Conservation (phyloP, 2,797 vertebrate genomes). For the Lindbergichthys nudifrons region DNA sequence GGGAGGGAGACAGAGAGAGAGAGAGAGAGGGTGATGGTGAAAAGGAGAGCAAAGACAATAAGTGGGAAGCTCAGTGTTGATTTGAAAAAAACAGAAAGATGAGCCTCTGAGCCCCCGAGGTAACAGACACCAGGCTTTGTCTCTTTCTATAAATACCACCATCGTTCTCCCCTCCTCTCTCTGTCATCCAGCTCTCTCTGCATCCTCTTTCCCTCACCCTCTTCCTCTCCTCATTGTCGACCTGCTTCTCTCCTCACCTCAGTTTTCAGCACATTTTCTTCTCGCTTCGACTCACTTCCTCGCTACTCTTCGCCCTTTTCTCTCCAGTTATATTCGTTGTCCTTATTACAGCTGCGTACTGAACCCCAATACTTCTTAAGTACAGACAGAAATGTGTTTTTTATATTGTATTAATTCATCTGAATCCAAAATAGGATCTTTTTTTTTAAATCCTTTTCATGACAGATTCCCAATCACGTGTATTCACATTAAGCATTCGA, state of each 20-base stretch:
- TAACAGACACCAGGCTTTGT: conserved; percentile 82
- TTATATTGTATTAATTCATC: too few relatives aligned
- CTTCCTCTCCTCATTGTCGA: conserved; percentile 12
- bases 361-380: background rate
- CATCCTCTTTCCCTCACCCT: conserved; percentile 14
- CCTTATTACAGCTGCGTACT: background rate
- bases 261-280: background rate
- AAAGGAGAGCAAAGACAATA: conserved; percentile 62
- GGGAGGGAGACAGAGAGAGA: conserved; percentile 39
- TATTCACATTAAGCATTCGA: background rate
- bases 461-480: background rate
- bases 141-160: conserved; percentile 82
- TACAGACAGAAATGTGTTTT: background rate
- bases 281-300: background rate
- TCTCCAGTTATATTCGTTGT: background rate
- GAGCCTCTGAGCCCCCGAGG: conserved; percentile 65
- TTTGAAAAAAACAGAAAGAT: conserved; percentile 72
- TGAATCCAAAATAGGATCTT: background rate
- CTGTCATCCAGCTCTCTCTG: conserved; percentile 1
- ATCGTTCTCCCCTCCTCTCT: conserved; percentile 24
- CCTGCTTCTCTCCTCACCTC: background rate
- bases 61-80: conserved; percentile 64
- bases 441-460: background rate
- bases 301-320: conserved; percentile 3
- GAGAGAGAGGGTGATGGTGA: conserved; percentile 39